phyloP scores from a whole-genome alignment of 2,113 vertebrate species.

The Chiloscyllium plagiosum region DNA sequence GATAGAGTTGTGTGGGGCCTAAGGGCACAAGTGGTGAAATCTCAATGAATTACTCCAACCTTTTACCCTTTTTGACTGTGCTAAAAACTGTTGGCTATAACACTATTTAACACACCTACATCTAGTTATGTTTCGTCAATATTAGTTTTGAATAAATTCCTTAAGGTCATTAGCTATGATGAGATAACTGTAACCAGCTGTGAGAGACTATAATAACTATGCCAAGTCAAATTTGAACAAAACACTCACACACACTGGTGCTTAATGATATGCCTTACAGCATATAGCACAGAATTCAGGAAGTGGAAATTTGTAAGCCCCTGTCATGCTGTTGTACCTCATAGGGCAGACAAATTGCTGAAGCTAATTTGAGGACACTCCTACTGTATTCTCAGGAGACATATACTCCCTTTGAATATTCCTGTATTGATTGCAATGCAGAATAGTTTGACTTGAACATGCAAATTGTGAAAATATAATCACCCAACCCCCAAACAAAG shows the following conservation, averaged over 20 bases:
- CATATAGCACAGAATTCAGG: neutral
- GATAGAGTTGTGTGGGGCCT: neutral
- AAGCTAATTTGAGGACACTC: neutral
- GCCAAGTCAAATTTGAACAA: neutral
- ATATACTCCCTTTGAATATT: neutral
- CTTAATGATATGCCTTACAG: neutral
- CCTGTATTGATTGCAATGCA: neutral
- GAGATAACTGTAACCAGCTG: constrained; percentile 19
- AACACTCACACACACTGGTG: neutral
- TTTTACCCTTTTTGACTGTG: neutral
- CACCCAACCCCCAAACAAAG: neutral
- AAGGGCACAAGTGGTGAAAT: constrained; percentile 21
- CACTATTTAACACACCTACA: neutral
- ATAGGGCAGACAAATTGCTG: neutral
- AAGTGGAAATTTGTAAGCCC: neutral
- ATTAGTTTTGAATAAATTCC: neutral
- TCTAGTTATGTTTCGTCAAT: neutral
- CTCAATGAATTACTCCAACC: neutral
- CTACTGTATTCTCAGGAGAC: neutral
- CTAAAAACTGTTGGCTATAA: neutral
- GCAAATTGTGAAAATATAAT: neutral
- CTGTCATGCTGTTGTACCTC: neutral
- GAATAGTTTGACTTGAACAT: neutral
- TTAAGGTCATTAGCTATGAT: constrained; percentile 12
- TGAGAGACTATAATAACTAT: neutral